Percentiles rank a stretch among this genome's conserved stretches.
Conservation (phyloP, 2,888 invertebrate genomes). For the Metacarcinus magister region DNA sequence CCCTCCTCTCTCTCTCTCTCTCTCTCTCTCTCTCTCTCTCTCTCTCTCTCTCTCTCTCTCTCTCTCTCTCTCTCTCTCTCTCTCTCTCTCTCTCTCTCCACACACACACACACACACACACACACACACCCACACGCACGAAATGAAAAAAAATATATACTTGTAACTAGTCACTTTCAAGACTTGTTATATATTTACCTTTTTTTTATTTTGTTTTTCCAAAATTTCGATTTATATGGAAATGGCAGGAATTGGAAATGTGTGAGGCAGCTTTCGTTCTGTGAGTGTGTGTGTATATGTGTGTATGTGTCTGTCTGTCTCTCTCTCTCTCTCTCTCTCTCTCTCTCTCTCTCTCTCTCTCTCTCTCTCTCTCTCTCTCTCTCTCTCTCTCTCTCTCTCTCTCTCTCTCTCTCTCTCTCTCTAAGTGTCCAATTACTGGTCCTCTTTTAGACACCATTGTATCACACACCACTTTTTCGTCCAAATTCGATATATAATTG, state of each 20-base stretch:
- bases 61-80: no score
- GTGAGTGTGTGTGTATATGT: not conserved
- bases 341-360: not conserved
- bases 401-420: no score
- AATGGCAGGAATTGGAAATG: not conserved
- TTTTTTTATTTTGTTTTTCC: not conserved
- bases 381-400: no score
- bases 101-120: not conserved
- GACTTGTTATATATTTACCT: not conserved
- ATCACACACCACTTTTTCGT: not conserved
- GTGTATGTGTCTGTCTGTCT: not conserved
- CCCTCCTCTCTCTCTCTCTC: no score
- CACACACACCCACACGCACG: not conserved
- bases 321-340: not conserved
- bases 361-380: no score
- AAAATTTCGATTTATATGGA: not conserved
- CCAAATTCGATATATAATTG: not conserved
- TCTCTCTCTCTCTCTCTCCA: not conserved
- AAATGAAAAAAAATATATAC: no score
- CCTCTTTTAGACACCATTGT: no score
- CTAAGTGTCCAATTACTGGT: no score
- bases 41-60: no score
- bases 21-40: no score
- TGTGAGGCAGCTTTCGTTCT: not conserved
- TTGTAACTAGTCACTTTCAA: not conserved